These are phyloP conservation scores for Leucosticte australis DNA, from an alignment of 2,113 vertebrate genomes.

Conservation along the genomic window DNA sequence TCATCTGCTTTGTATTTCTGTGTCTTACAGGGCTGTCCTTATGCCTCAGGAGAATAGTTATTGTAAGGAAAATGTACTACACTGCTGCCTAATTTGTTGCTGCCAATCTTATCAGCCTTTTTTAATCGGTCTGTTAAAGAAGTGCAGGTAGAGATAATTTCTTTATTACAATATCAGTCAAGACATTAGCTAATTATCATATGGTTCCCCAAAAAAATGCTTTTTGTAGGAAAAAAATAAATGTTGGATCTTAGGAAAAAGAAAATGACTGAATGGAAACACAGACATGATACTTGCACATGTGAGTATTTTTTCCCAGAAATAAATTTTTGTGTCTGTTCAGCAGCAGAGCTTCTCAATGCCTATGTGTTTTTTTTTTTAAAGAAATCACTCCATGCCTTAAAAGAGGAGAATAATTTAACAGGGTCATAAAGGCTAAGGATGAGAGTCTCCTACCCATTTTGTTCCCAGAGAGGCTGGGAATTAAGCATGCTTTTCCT, in stretches of 20 bases:
- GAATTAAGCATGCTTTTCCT: not conserved
- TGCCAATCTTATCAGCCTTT: not conserved
- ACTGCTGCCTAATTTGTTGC: not conserved
- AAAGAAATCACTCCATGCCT: not conserved
- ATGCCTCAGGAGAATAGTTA: not conserved
- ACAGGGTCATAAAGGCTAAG: not conserved
- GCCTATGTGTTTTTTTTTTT: not conserved
- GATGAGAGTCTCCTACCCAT: not conserved
- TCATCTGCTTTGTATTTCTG: not conserved
- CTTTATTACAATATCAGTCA: not conserved
- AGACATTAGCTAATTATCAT: not conserved
- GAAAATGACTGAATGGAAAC: not conserved
- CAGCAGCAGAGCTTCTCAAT: not conserved
- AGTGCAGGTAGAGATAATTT: not conserved
- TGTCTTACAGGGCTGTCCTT: not conserved
- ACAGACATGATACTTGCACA: fast-evolving
- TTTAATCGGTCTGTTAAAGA: not conserved
- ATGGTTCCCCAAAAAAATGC: not conserved
- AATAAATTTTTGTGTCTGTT: not conserved
- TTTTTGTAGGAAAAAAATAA: not conserved
- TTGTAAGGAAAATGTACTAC: not conserved
- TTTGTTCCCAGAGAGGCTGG: not conserved
- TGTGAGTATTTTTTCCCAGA: not conserved
- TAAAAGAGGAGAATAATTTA: not conserved
- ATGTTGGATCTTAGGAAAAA: not conserved